Conservation (phyloP, 2,888 invertebrate species). For the Campopleginae sp. region DNA sequence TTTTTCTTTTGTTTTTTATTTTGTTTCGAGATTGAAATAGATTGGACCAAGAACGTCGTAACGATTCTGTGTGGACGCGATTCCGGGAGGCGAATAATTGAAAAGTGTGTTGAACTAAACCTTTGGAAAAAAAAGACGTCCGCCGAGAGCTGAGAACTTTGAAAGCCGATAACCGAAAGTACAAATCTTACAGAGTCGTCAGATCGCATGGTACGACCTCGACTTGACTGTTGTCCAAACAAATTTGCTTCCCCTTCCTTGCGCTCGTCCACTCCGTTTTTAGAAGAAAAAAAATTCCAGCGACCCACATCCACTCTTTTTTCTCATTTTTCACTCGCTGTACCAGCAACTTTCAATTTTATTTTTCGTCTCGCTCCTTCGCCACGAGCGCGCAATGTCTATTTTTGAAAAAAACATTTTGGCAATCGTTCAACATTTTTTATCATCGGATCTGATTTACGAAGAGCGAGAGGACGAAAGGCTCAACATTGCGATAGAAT, state of each 20-base stretch:
- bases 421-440: background rate
- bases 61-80: background rate
- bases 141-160: conserved; percentile 10
- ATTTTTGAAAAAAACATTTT: background rate
- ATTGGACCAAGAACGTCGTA: background rate
- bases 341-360: background rate
- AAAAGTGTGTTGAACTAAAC: conserved; percentile 24
- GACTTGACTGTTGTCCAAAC: conserved; percentile 49
- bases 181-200: conserved; percentile 50
- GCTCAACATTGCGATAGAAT: background rate
- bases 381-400: background rate
- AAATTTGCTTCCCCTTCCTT: conserved; percentile 33
- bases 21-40: background rate
- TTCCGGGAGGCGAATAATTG: background rate
- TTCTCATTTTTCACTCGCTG: background rate
- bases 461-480: background rate
- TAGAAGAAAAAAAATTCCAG: conserved; percentile 28
- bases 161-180: conserved; percentile 62
- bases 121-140: background rate
- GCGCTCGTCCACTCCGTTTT: conserved; percentile 34
- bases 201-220: conserved; percentile 50
- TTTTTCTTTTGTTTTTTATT: background rate
- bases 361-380: background rate
- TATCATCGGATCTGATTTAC: background rate
- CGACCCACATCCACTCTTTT: background rate